A percentile compares a stretch with the other conserved stretches of the same genome.
These are phyloP conservation scores for Lutjanus argentimaculatus DNA, from an alignment of 2,797 vertebrate species.

Conservation along the genomic window DNA sequence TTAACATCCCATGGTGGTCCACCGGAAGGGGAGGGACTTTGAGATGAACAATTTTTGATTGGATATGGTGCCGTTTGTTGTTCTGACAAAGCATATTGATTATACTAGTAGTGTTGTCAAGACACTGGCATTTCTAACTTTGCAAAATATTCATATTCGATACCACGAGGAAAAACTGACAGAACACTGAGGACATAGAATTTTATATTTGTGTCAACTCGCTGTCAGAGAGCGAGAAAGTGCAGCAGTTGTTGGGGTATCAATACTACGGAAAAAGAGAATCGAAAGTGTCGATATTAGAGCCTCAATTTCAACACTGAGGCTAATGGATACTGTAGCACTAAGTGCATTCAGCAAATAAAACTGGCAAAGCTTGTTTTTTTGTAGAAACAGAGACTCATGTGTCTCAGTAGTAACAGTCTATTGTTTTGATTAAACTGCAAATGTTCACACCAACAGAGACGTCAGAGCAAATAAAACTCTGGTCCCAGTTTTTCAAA, in stretches of 20 bases:
- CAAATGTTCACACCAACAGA: neutral
- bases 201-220: too few species aligned
- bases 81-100: neutral
- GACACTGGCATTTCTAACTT: too few species aligned
- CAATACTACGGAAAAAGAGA: too few species aligned
- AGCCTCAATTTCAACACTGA: neutral
- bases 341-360: neutral
- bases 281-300: too few species aligned
- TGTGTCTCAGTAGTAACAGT: neutral
- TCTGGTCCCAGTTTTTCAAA: neutral
- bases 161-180: too few species aligned
- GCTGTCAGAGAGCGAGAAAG: too few species aligned
- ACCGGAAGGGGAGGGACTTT: too few species aligned
- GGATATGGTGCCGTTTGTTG: too few species aligned
- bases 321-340: neutral
- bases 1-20: too few species aligned
- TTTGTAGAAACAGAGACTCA: neutral
- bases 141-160: too few species aligned
- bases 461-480: conserved; percentile 7
- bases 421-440: neutral
- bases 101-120: neutral
- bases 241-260: too few species aligned
- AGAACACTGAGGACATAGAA: too few species aligned
- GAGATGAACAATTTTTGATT: neutral
- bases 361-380: neutral